These are phyloP conservation scores for Athalia circularis DNA, from an alignment of 2,888 invertebrate genomes.

Conservation along the genomic window DNA sequence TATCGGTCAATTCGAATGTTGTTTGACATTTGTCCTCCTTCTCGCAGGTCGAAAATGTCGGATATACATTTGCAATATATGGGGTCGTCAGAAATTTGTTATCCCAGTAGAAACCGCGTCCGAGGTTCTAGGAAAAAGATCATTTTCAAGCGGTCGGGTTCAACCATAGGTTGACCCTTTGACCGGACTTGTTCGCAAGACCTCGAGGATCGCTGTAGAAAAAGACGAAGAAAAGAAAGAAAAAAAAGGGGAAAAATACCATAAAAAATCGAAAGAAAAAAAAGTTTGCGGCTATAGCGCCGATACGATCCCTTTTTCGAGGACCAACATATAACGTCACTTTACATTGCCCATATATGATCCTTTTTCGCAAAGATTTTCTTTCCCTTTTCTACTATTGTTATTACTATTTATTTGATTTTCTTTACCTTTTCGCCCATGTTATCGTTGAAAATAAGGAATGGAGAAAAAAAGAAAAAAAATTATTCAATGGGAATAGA, in stretches of 20 bases:
- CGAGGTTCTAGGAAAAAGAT: constrained; percentile 21
- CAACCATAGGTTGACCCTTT: constrained; percentile 23
- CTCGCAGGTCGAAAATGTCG: neutral
- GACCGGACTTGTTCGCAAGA: constrained; percentile 28
- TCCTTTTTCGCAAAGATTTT: neutral
- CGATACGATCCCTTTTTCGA: neutral
- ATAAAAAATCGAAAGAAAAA: constrained; percentile 12
- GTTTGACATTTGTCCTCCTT: neutral
- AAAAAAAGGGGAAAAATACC: too few species aligned
- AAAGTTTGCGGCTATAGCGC: constrained; percentile 4
- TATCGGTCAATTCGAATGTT: neutral
- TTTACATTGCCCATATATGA: neutral
- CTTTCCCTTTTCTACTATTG: neutral
- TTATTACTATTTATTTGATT: neutral
- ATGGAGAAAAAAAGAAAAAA: too few species aligned
- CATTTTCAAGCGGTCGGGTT: constrained; percentile 12
- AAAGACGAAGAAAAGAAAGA: constrained; percentile 1
- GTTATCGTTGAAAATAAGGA: constrained; percentile 4
- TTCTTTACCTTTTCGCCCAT: neutral
- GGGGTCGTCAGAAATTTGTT: constrained; percentile 25
- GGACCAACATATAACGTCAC: neutral
- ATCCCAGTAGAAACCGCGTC: neutral
- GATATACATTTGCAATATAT: constrained; percentile 1
- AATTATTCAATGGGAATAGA: constrained; percentile 53
- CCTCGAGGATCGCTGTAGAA: constrained; percentile 25